Evolutionary conservation across 2,888 invertebrate species (phyloP).

Genomic region (Pyrrhopygopsis socrates): DNA sequence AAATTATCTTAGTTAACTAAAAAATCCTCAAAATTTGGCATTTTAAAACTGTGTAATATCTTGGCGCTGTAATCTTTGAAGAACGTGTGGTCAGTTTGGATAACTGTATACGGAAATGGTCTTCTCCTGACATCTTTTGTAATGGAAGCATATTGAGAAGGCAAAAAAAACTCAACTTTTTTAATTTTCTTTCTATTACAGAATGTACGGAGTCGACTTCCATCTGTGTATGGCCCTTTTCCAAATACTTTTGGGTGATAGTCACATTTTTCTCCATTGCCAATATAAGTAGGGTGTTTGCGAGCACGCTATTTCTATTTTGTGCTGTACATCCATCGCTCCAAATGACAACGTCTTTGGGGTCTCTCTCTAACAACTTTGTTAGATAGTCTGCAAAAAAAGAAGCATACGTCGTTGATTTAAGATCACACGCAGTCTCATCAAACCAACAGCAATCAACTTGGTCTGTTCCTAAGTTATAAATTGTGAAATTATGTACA

Average conservation of each 20-base stretch:
- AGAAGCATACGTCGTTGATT: conserved; percentile 78
- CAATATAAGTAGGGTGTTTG: conserved; percentile 81
- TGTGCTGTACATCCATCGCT: no score
- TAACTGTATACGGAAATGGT: no score
- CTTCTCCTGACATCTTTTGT: no score
- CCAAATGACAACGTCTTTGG: no score
- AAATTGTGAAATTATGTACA: conserved; percentile 86
- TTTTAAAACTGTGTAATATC: no score
- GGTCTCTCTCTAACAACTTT: no score
- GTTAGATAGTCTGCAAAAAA: no score
- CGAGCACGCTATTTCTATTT: conserved; percentile 47
- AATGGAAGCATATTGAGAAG: no score
- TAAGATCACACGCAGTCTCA: conserved; percentile 82
- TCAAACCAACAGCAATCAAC: conserved; percentile 85
- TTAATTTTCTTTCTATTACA: conserved; percentile 88
- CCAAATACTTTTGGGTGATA: conserved; percentile 84
- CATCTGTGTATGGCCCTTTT: conserved; percentile 85
- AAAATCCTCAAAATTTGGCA: no score
- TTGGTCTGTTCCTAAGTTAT: conserved; percentile 79
- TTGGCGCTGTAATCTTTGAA: no score
- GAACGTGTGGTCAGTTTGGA: neutral
- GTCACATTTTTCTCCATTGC: conserved; percentile 69
- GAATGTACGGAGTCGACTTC: conserved; percentile 88
- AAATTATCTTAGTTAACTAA: no score
- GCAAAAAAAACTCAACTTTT: conserved; percentile 47